These are phyloP conservation scores for Diarsia brunnea DNA, from an alignment of 2,888 invertebrate genomes.

Conservation along the genomic window DNA sequence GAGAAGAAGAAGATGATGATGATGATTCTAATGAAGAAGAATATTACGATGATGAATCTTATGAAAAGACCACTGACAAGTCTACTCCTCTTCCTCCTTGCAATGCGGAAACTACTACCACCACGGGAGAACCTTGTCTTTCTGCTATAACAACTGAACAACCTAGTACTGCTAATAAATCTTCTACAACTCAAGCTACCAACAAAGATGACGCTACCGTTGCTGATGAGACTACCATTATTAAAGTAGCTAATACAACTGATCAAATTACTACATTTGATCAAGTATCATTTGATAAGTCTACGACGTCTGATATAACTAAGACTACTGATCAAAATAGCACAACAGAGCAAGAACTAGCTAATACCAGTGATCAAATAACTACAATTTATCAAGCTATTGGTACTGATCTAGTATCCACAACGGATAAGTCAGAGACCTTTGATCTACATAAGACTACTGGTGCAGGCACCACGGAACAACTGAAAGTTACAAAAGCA, in stretches of 20 bases:
- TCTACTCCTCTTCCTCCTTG: too few relatives aligned
- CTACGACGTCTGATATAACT: too few relatives aligned
- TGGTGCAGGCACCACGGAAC: slow-evolving; percentile 10
- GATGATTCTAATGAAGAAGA: slow-evolving; percentile 17
- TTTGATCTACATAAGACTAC: background rate
- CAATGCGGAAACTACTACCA: background rate
- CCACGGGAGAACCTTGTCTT: background rate
- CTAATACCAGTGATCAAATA: background rate
- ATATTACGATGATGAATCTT: slow-evolving; percentile 6
- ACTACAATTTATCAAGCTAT: background rate
- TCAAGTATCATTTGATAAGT: too few relatives aligned
- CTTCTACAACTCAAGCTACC: background rate
- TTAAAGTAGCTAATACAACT: too few relatives aligned
- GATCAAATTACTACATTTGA: too few relatives aligned
- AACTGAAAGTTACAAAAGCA: background rate
- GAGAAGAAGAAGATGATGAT: background rate
- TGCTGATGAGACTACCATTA: too few relatives aligned
- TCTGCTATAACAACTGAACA: background rate
- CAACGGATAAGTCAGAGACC: background rate
- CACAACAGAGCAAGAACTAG: too few relatives aligned
- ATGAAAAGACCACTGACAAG: slow-evolving; percentile 7
- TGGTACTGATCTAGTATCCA: background rate
- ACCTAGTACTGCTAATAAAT: background rate
- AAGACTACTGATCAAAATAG: background rate
- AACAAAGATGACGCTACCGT: background rate